Evolutionary conservation across 2,797 vertebrate genomes (phyloP).

Genomic region (Gymnoscopelus microlampas): DNA sequence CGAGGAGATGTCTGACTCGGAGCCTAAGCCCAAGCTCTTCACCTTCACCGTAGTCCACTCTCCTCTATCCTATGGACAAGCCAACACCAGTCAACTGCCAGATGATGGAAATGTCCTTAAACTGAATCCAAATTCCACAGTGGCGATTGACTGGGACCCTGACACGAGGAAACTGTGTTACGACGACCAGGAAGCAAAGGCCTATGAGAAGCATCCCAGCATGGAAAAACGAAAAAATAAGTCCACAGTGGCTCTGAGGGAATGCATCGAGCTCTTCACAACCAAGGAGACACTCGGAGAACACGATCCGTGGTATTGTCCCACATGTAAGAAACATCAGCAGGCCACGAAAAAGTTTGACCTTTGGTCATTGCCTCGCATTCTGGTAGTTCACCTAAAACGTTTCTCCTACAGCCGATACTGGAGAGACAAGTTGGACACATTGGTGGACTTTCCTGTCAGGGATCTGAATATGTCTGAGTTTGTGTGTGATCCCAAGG

Average conservation of each 20-base stretch:
- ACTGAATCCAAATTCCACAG: slow-evolving; percentile 91
- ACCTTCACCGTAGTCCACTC: slow-evolving; percentile 93
- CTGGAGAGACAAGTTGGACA: slow-evolving; percentile 97
- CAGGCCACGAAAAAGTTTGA: slow-evolving; percentile 98
- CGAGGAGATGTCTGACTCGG: slow-evolving; percentile 79
- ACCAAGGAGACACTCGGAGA: slow-evolving; percentile 98
- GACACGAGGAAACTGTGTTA: slow-evolving; percentile 89
- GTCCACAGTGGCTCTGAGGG: slow-evolving; percentile 89
- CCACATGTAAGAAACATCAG: slow-evolving; percentile 95
- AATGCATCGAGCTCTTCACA: slow-evolving; percentile 98
- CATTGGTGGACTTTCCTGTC: slow-evolving; percentile 94
- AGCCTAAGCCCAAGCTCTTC: slow-evolving; percentile 84
- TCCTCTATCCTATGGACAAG: slow-evolving; percentile 84
- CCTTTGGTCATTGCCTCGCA: slow-evolving; percentile 92
- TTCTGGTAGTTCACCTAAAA: slow-evolving; percentile 95
- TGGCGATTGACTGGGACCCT: slow-evolving; percentile 94
- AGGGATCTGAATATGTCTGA: slow-evolving; percentile 96
- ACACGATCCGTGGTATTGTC: slow-evolving; percentile 97
- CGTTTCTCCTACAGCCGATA: slow-evolving; percentile 96
- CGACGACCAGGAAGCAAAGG: slow-evolving; percentile 95
- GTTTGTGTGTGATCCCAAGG: slow-evolving; percentile 92
- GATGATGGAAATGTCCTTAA: slow-evolving; percentile 91
- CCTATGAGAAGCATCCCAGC: slow-evolving; percentile 92
- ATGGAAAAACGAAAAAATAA: slow-evolving; percentile 93
- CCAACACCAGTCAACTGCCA: slow-evolving; percentile 90